Percentiles rank a stretch among this genome's conserved stretches.
These are phyloP conservation scores for Cryptus viduatorius DNA, from an alignment of 2,888 invertebrate species.

Conservation along the genomic window DNA sequence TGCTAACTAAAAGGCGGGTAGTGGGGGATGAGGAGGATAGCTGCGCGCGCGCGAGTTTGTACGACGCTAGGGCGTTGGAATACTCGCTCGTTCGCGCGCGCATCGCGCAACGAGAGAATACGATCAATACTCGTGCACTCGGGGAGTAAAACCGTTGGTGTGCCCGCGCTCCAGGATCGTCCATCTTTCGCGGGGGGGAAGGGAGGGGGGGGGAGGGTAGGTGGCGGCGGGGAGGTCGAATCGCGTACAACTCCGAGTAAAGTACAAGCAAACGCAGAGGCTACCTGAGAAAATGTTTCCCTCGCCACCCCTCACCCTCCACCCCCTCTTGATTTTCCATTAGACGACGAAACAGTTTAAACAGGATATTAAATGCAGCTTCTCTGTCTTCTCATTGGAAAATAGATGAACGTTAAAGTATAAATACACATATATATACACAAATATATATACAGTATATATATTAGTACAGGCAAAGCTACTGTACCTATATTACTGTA, in stretches of 20 bases:
- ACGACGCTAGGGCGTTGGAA: conserved; percentile 40
- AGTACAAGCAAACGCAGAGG: conserved; percentile 6
- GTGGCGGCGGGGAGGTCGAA: not conserved
- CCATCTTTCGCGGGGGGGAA: conserved; percentile 38
- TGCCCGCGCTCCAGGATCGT: conserved; percentile 63
- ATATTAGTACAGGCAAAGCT: too few species aligned
- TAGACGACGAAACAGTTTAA: conserved; percentile 49
- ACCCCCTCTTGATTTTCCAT: conserved; percentile 37
- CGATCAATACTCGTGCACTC: conserved; percentile 83
- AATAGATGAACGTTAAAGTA: conserved; percentile 11
- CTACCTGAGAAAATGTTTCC: conserved; percentile 40
- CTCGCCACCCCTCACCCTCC: not conserved
- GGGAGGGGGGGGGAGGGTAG: not conserved
- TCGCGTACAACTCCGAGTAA: conserved; percentile 38
- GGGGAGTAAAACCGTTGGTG: conserved; percentile 64
- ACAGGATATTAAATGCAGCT: conserved; percentile 48
- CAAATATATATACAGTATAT: not conserved
- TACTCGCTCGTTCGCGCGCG: conserved; percentile 35
- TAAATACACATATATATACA: not conserved
- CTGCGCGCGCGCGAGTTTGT: conserved; percentile 4
- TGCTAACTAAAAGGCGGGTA: conserved; percentile 10
- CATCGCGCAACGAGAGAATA: conserved; percentile 48
- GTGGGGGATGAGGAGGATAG: conserved; percentile 26
- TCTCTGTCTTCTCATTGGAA: conserved; percentile 39
- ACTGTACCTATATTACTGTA: not conserved